A percentile compares a stretch with the other conserved stretches of the same genome.
phyloP scores from a whole-genome alignment of 2,888 invertebrate species.

The Sphinx pinastri region DNA sequence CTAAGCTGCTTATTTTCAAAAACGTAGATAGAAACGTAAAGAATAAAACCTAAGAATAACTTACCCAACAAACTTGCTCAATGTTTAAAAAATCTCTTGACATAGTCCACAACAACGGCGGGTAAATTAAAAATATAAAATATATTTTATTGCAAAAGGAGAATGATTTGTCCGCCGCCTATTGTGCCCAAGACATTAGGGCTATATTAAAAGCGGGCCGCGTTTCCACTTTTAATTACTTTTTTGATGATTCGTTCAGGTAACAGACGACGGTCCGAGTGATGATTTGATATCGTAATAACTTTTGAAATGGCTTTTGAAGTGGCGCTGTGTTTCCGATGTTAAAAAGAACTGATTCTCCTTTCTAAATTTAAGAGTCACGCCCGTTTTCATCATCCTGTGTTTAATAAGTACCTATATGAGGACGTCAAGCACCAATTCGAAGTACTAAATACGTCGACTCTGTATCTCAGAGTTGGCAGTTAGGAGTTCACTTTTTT shows the following conservation, averaged over 20 bases:
- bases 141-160: conserved; percentile 16
- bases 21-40: no score
- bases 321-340: background rate
- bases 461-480: no score
- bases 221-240: conserved; percentile 45
- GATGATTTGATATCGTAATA: conserved; percentile 28
- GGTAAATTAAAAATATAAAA: conserved; percentile 13
- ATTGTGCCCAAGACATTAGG: conserved; percentile 32
- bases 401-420: no score
- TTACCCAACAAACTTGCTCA: background rate
- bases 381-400: no score
- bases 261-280: conserved; percentile 32
- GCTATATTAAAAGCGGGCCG: conserved; percentile 37
- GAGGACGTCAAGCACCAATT: no score
- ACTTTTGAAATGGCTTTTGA: conserved; percentile 18
- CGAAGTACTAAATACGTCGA: no score
- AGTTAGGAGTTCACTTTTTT: no score
- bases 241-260: conserved; percentile 43
- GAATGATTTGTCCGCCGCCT: conserved; percentile 27
- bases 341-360: background rate
- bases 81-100: background rate
- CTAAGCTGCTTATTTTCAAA: no score
- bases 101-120: background rate
- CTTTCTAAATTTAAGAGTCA: background rate
- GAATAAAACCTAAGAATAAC: no score